Evolutionary conservation across 1,140 invertebrate genomes (phyloP), one percentile per base, ranked within the genome.

Genomic region (Leptinotarsa texana): DNA sequence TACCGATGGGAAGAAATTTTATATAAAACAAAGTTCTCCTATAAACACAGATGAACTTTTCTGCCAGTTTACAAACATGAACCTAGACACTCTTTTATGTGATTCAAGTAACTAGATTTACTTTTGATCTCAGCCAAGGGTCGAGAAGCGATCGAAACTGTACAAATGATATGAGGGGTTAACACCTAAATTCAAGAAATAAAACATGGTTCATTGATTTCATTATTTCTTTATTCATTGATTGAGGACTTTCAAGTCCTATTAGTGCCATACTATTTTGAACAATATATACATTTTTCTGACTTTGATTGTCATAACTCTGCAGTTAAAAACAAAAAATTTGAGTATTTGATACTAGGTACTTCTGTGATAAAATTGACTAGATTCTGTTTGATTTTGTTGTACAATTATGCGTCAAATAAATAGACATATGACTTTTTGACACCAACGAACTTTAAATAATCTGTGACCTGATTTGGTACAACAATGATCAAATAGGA

Each of bases 211-310:
- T 57, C 17, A 57, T 13, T 11, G 8, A 42, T 42, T 57, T 57
- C 51, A 57, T 57, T 57, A 57, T 8, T 67, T 67, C 22, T 67
- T 67, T 67, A 67, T 67, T 67, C n/a, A 67, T 42, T n/a, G 27
- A 67, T 67, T 27, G 42, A 67, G 65, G 65, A 24, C 24, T 42
- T 63, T 42, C 18, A 27, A 24, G n/a, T 24, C 65, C 65, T 67
- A 15, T 67, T 42, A 24, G 65, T 67, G 18, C 65, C 27, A 24
- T 67, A 13, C 15, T 57, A 67, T 67, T 67, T 67, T 27, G 24
- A 22, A 67, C 65, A 67, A 24, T 67, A 27, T 67, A 13, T 67
- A 67, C 65, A 67, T 67, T 67, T 67, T 27, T 67, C 27, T 67
- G 22, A 67, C 27, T 15, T 57, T 61, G 51, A 62, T 42, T 57